Base-by-base conservation (phyloP, 2,888 invertebrate genomes). In the Cataglyphis altisquamis region DNA sequence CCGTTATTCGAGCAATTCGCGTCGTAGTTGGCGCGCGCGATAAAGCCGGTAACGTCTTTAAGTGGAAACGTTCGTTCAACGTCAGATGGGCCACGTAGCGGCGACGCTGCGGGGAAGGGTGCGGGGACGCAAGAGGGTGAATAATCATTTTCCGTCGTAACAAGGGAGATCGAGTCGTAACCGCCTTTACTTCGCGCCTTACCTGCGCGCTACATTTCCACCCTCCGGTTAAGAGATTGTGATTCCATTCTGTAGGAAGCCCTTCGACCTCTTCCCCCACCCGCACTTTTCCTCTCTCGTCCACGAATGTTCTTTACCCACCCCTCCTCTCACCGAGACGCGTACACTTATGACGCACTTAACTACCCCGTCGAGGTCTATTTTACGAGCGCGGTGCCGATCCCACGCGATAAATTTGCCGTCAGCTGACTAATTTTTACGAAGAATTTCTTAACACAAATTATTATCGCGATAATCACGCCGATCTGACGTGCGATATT, bases 61-160 rank as follows among this genome's bases (percentile, higher is more conserved):
- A 92, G 91, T 90, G 90, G 91, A 92, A 92, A 88, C 91, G 92
- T 91, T 92, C 91, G 91, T 92, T 92, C 91, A 92, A 92, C 89
- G 92, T 92, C 92, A 90, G 91, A 89, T 89, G 84, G 84, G 87
- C 81, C 83, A 85, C 89, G 87, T 87, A 82, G 80, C 78, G 41
- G 68, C 77, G 62, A 86, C 57, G 67, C 67, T 29, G 29, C 29
- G 29, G 57, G 60, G 25, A 48, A 66, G 36, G 66, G 29, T 21
- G 25, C 70, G 67, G 81, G 81, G 52, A 64, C 73, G 89, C 74
- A 75, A 86, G 83, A 87, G 87, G 91, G 92, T 92, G 93, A 93
- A 93, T 93, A 93, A 93, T 93, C 91, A 93, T 93, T 93, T 92
- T 91, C 91, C 88, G 86, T 89, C 89, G 91, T 92, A 92, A 92